Percentiles rank a stretch among this genome's conserved stretches.
Evolutionary conservation across 2,797 vertebrate genomes (phyloP).

Genomic region (Syndactyla subalaris): DNA sequence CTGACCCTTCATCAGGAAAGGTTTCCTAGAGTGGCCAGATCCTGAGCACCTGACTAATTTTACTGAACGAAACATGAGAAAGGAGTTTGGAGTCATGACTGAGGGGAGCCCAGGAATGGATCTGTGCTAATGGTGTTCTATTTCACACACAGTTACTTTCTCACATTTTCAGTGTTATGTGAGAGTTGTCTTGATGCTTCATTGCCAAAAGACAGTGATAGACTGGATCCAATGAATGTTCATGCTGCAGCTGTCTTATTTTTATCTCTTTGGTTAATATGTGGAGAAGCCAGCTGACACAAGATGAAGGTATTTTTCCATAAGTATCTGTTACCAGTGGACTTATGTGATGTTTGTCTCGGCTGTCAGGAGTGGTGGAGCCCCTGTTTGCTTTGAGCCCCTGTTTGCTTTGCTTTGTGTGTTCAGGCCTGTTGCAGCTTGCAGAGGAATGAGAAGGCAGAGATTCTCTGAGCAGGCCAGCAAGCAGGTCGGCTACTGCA

Average conservation of each 20-base stretch:
- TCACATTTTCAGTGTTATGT: background rate
- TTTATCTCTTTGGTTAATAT: conserved; percentile 38
- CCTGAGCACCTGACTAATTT: background rate
- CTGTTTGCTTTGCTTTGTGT: conserved; percentile 1
- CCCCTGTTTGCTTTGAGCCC: background rate
- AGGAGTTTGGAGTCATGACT: background rate
- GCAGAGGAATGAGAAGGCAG: background rate
- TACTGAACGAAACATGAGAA: background rate
- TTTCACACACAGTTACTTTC: background rate
- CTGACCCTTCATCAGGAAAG: background rate
- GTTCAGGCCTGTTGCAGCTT: background rate
- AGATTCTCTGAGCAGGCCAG: background rate
- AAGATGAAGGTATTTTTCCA: conserved; percentile 45
- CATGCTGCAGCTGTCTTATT: background rate
- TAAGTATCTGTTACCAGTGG: background rate
- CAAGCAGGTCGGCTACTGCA: background rate
- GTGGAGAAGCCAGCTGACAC: conserved; percentile 32
- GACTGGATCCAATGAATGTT: background rate
- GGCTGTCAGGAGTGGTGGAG: conserved; percentile 1
- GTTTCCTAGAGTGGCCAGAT: background rate
- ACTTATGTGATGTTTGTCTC: background rate
- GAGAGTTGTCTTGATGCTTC: background rate
- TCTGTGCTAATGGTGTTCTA: background rate
- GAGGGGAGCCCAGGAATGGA: background rate
- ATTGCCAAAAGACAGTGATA: background rate